Evolutionary conservation across 1,140 invertebrate species (phyloP), one percentile per base, ranked within the genome.

Genomic region (Drosophila sp.): DNA sequence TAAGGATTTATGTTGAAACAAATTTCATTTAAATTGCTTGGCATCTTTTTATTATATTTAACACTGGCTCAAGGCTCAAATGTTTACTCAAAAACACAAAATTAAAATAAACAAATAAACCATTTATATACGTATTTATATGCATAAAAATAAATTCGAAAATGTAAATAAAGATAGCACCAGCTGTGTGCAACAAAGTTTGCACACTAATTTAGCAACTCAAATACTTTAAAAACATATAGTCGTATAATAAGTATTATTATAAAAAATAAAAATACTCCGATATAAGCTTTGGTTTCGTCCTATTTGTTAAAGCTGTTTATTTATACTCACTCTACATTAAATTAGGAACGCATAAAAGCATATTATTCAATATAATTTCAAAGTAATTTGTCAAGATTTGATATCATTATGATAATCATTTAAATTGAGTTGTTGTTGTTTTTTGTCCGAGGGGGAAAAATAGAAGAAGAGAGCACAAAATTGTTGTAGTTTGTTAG

Each of bases 311-410:
- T 40, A 14, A 43, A 58, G 43, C 50, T 34, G 18, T 48, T 80
- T 61, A 65, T 40, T 27, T 69, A 79, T 83, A 87, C 82, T 83
- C 80, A 87, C 80, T 87, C 80, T 87, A 87, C 77, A 75, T 59
- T 51, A 64, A 70, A 79, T 50, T 75, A 72, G 71, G 36, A 72
- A 72, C 54, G 11, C 56, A 58, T 63, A 43, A 57, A 63, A 72
- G 45, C 53, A 72, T 64, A 56, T 65, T 63, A 48, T 57, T 46
- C n/a, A 51, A 53, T 64, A 53, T 58, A 45, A 63, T 46, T 70
- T 63, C 38, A 54, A 59, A 67, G 41, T 72, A 8, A 53, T 59
- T 83, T 78, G 63, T 82, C 75, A 76, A 78, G 74, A 74, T 82
- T 74, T 80, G 43, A 79, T 63, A 75, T 72, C 62, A 66, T 70